phyloP scores from a whole-genome alignment of 2,888 invertebrate species.

The Heteropelma amictum region DNA sequence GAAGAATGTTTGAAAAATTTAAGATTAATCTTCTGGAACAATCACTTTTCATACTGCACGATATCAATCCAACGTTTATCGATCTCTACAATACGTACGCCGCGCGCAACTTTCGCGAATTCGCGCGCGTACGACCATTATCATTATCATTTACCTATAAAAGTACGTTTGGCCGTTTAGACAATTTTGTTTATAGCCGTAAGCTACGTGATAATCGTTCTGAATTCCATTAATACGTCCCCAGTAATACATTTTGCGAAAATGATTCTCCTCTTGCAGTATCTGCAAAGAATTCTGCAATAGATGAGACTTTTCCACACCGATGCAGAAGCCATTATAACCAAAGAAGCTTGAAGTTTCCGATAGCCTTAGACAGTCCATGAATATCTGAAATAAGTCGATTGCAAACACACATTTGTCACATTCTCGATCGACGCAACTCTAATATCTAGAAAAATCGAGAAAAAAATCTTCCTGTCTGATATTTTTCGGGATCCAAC shows the following conservation, averaged over 20 bases:
- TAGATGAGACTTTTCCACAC: slow-evolving; percentile 85
- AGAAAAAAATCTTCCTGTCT: neutral
- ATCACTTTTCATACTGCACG: too few species aligned
- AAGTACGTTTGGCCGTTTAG: slow-evolving; percentile 86
- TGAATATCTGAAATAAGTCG: slow-evolving; percentile 62
- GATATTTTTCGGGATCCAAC: too few species aligned
- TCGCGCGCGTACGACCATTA: too few species aligned
- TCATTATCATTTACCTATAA: slow-evolving; percentile 81
- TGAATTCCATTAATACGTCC: slow-evolving; percentile 88
- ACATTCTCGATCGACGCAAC: neutral
- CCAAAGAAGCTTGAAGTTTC: slow-evolving; percentile 80
- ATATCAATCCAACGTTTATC: too few species aligned
- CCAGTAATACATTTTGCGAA: slow-evolving; percentile 90
- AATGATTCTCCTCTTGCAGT: slow-evolving; percentile 91
- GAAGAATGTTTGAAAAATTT: neutral
- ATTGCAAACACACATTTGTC: neutral
- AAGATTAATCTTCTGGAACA: neutral
- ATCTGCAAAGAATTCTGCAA: slow-evolving; percentile 88
- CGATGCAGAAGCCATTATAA: slow-evolving; percentile 84
- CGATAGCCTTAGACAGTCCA: slow-evolving; percentile 80
- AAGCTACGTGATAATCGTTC: slow-evolving; percentile 90
- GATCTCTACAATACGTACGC: neutral
- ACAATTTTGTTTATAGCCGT: slow-evolving; percentile 87
- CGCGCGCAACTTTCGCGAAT: neutral
- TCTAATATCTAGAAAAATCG: slow-evolving; percentile 6